A percentile compares a stretch with the other conserved stretches of the same genome.
Conservation (phyloP, 2,888 invertebrate genomes). For the Sminthurinus aureus region DNA sequence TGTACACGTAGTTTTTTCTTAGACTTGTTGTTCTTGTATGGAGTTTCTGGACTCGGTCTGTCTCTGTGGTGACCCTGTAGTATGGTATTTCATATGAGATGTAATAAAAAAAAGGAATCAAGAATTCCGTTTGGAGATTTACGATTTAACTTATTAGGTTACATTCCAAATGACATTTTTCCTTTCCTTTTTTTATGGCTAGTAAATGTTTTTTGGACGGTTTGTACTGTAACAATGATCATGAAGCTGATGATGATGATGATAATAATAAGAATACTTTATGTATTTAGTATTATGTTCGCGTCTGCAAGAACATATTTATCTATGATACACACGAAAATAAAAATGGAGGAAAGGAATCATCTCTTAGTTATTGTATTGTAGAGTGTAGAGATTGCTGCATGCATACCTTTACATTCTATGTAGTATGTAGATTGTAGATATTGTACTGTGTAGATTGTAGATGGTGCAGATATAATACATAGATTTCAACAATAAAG, state of each 20-base stretch:
- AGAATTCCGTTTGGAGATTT: not conserved
- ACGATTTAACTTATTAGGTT: conserved; percentile 3
- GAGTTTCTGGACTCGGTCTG: not conserved
- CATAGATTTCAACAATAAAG: not conserved
- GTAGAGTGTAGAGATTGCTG: not conserved
- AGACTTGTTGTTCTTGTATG: not conserved
- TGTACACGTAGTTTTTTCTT: not conserved
- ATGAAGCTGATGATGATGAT: too few species aligned
- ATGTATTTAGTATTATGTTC: too few species aligned
- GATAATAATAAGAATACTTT: too few species aligned
- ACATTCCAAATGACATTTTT: conserved; percentile 18
- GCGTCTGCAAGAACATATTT: too few species aligned
- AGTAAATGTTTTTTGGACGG: not conserved
- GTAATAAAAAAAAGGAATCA: not conserved
- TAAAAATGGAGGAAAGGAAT: too few species aligned
- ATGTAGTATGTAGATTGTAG: not conserved
- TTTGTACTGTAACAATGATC: too few species aligned
- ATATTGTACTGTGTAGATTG: not conserved
- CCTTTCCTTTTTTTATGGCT: not conserved
- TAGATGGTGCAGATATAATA: not conserved
- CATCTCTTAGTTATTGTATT: too few species aligned
- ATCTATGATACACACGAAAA: too few species aligned
- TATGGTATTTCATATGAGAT: not conserved
- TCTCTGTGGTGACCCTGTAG: not conserved
- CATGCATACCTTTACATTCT: not conserved